These are phyloP conservation scores for Fistularia commersonii DNA, from an alignment of 2,797 vertebrate genomes.

Conservation along the genomic window DNA sequence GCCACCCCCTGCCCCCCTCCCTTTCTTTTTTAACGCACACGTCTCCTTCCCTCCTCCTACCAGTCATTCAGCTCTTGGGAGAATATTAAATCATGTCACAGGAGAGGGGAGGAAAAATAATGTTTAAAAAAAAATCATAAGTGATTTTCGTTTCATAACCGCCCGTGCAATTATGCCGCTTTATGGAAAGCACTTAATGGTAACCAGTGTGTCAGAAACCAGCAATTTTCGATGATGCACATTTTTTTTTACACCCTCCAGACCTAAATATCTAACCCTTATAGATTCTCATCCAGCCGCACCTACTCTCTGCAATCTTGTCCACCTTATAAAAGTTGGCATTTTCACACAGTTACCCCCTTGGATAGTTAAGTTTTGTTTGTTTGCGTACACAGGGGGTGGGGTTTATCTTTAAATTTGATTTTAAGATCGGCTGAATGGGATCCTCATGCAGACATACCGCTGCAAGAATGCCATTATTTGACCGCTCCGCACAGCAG, in stretches of 20 bases:
- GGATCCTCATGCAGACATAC: not conserved
- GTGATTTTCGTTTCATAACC: constrained; percentile 13
- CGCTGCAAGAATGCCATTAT: not conserved
- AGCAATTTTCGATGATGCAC: constrained; percentile 52
- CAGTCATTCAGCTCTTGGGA: constrained; percentile 33
- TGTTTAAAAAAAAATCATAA: constrained; percentile 1
- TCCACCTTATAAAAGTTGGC: constrained; percentile 30
- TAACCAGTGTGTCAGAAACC: constrained; percentile 39
- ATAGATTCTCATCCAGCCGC: constrained; percentile 27
- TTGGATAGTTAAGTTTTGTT: too few relatives aligned
- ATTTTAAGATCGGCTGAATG: too few relatives aligned
- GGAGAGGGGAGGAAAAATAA: constrained; percentile 14
- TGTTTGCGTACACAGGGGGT: too few relatives aligned
- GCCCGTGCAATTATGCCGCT: constrained; percentile 26
- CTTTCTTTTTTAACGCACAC: constrained; percentile 3
- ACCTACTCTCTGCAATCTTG: constrained; percentile 48
- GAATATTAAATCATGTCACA: constrained; percentile 41
- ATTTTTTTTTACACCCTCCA: constrained; percentile 41
- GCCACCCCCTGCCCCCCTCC: constrained; percentile 29
- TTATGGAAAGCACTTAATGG: constrained; percentile 37
- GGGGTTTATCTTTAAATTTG: too few relatives aligned
- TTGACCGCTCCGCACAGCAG: constrained; percentile 38
- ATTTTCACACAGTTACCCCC: too few relatives aligned
- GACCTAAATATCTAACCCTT: constrained; percentile 51
- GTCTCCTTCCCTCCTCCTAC: constrained; percentile 19